phyloP scores from a whole-genome alignment of 2,113 vertebrate genomes.

The Mormyrus iriodes region DNA sequence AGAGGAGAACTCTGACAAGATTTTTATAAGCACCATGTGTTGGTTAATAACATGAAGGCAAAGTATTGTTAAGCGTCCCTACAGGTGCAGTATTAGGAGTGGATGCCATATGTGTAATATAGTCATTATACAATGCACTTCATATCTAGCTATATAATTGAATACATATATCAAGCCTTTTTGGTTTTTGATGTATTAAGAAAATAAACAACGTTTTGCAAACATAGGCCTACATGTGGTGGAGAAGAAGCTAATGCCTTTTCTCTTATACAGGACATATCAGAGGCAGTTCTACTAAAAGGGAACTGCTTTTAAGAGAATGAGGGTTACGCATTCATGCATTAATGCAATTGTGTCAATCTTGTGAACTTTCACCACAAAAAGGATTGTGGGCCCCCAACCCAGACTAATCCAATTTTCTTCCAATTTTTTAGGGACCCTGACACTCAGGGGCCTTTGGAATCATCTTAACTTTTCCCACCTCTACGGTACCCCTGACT shows the following conservation, averaged over 20 bases:
- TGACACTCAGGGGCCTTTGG: not conserved
- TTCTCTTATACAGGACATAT: not conserved
- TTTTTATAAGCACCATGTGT: conserved; percentile 20
- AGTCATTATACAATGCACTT: not conserved
- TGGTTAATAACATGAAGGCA: conserved; percentile 21
- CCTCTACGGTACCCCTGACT: not conserved
- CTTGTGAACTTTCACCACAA: not conserved
- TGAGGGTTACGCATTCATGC: not conserved
- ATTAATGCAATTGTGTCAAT: not conserved
- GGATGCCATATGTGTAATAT: conserved; percentile 17
- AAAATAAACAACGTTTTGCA: not conserved
- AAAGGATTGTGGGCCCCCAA: not conserved
- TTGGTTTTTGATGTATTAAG: not conserved
- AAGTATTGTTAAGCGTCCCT: conserved; percentile 23
- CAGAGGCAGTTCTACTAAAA: not conserved
- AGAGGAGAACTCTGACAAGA: conserved; percentile 10
- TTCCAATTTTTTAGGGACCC: not conserved
- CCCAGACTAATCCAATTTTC: not conserved
- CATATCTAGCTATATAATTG: not conserved
- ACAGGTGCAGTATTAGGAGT: conserved; percentile 11
- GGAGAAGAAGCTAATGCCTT: not conserved
- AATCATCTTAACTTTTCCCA: not conserved
- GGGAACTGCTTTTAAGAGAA: not conserved
- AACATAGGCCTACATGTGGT: not conserved
- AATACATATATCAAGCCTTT: not conserved